Evolutionary conservation across 1,140 invertebrate genomes (phyloP).

Genomic region (Aricia agestis): DNA sequence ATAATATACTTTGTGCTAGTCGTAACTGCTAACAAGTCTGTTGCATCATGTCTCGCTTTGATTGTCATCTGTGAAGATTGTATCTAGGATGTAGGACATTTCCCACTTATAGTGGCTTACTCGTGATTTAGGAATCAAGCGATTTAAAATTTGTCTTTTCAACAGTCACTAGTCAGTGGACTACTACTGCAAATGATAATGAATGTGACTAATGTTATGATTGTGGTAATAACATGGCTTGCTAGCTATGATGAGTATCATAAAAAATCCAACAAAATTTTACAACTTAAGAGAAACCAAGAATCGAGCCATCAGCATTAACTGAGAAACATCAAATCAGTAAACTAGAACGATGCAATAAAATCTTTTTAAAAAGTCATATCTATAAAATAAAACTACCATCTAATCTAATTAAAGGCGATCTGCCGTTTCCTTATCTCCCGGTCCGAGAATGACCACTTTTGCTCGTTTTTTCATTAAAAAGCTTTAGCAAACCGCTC

Average conservation of each 20-base stretch:
- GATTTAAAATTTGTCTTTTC: too few relatives aligned
- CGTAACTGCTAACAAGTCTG: background rate
- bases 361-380: slow-evolving; percentile 5
- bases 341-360: background rate
- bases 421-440: slow-evolving; percentile 16
- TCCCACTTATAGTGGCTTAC: background rate
- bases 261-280: too few relatives aligned
- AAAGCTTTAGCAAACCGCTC: slow-evolving; percentile 15
- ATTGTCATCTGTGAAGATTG: background rate
- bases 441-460: background rate
- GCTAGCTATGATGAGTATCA: too few relatives aligned
- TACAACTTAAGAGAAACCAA: too few relatives aligned
- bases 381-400: slow-evolving; percentile 14
- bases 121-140: background rate
- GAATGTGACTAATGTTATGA: too few relatives aligned
- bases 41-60: background rate
- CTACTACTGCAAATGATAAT: background rate
- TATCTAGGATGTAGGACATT: background rate
- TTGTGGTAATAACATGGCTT: too few relatives aligned
- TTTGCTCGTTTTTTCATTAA: slow-evolving; percentile 16
- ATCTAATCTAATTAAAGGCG: slow-evolving; percentile 14
- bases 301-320: too few relatives aligned
- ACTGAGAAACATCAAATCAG: background rate
- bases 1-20: background rate
- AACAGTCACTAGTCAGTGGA: too few relatives aligned